phyloP scores from a whole-genome alignment of 2,113 vertebrate genomes.

The Naja naja region DNA sequence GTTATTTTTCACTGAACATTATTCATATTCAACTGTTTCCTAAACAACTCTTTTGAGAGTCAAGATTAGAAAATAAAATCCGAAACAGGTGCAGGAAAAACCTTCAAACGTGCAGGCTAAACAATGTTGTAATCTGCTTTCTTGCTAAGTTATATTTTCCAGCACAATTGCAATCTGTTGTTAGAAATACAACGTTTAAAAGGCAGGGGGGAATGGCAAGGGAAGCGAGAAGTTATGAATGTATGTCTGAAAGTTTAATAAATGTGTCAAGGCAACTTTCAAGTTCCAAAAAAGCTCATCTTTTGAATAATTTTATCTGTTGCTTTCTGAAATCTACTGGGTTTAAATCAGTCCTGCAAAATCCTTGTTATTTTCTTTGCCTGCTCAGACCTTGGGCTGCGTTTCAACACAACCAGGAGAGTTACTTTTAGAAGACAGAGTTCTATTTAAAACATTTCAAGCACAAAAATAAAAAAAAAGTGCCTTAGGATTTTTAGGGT shows the following conservation, averaged over 20 bases:
- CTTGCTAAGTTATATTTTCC: not conserved
- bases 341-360: accelerated
- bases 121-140: slow-evolving; percentile 14
- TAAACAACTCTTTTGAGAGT: not conserved
- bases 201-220: not conserved
- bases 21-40: not conserved
- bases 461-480: not conserved
- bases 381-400: not conserved
- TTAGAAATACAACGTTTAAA: slow-evolving; percentile 11
- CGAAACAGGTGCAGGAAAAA: slow-evolving; percentile 24
- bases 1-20: not conserved
- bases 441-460: not conserved
- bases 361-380: slow-evolving; percentile 31
- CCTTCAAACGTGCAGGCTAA: slow-evolving; percentile 5
- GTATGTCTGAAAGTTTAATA: not conserved
- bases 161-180: not conserved
- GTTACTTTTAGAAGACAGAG: not conserved
- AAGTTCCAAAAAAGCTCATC: not conserved
- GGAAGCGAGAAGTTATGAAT: not conserved
- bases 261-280: not conserved
- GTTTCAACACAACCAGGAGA: not conserved
- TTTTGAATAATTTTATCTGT: slow-evolving; percentile 2
- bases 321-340: slow-evolving; percentile 24
- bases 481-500: not conserved
- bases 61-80: not conserved